phyloP scores from a whole-genome alignment of 2,797 vertebrate genomes.

The Sebastes diaconus region DNA sequence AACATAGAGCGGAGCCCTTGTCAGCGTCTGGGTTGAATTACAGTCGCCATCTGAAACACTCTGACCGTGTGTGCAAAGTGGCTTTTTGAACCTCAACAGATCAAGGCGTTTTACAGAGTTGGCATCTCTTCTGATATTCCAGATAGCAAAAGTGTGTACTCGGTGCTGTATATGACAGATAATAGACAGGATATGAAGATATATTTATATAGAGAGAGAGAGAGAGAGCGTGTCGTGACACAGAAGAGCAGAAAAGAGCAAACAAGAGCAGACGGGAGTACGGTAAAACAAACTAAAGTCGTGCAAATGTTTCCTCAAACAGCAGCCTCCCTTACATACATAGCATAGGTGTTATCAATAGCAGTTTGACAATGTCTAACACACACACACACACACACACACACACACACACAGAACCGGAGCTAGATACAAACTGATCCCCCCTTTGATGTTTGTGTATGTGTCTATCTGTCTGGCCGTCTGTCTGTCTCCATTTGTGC shows the following conservation, averaged over 20 bases:
- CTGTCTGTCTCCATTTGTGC: slow-evolving; percentile 49
- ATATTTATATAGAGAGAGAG: not conserved
- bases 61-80: slow-evolving; percentile 35
- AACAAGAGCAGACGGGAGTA: not conserved
- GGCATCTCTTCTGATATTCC: slow-evolving; percentile 59
- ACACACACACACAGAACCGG: not conserved
- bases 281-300: not conserved
- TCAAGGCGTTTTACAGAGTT: slow-evolving; percentile 29
- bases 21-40: slow-evolving; percentile 54
- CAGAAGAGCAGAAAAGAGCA: not conserved
- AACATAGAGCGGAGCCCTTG: slow-evolving; percentile 34
- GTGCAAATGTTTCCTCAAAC: not conserved
- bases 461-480: slow-evolving; percentile 39
- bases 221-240: not conserved
- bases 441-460: slow-evolving; percentile 57
- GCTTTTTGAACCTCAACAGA: slow-evolving; percentile 37
- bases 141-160: slow-evolving; percentile 42
- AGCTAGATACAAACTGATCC: slow-evolving; percentile 47
- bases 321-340: not conserved
- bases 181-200: slow-evolving; percentile 35
- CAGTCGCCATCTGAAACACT: slow-evolving; percentile 55
- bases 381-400: not conserved
- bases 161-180: slow-evolving; percentile 21
- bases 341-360: slow-evolving; percentile 5
- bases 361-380: not conserved